These are phyloP conservation scores for Cephus pygmeus DNA, from an alignment of 2,888 invertebrate species.

Conservation along the genomic window DNA sequence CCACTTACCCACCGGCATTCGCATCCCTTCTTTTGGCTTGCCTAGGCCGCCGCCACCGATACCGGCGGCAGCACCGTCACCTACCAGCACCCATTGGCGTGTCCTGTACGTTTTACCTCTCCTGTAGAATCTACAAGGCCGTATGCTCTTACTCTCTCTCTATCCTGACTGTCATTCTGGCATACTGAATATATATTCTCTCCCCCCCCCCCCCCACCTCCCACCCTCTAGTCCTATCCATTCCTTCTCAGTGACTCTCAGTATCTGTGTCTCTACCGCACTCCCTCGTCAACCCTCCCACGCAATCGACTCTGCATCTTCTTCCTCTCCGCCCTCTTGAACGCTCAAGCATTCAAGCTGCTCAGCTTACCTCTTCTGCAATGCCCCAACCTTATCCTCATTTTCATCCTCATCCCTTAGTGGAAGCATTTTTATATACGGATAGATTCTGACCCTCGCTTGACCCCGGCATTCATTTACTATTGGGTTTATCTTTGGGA, in stretches of 20 bases:
- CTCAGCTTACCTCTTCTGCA: conserved; percentile 29
- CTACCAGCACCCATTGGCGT: conserved; percentile 20
- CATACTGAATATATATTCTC: background rate
- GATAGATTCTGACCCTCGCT: background rate
- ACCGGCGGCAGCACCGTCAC: conserved; percentile 12
- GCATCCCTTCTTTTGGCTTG: conserved; percentile 12
- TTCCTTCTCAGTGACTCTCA: conserved; percentile 14
- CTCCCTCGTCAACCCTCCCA: conserved; percentile 16
- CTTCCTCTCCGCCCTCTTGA: conserved; percentile 34
- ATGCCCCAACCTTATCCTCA: background rate
- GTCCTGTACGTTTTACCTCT: conserved; percentile 15
- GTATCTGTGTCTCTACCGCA: background rate
- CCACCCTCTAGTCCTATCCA: conserved; percentile 15
- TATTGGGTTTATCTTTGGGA: background rate
- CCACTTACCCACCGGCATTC: conserved; percentile 5
- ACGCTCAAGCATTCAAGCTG: conserved; percentile 36
- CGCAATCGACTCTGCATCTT: conserved; percentile 36
- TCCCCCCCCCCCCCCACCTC: conserved; percentile 5
- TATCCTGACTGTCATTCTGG: conserved; percentile 14
- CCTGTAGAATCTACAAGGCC: conserved; percentile 3
- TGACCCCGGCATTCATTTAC: background rate
- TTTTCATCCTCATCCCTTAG: background rate
- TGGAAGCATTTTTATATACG: background rate
- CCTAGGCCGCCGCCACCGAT: background rate
- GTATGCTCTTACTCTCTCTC: conserved; percentile 20